Evolutionary conservation across 2,797 vertebrate genomes (phyloP).

Genomic region (Oreochromis grahami): DNA sequence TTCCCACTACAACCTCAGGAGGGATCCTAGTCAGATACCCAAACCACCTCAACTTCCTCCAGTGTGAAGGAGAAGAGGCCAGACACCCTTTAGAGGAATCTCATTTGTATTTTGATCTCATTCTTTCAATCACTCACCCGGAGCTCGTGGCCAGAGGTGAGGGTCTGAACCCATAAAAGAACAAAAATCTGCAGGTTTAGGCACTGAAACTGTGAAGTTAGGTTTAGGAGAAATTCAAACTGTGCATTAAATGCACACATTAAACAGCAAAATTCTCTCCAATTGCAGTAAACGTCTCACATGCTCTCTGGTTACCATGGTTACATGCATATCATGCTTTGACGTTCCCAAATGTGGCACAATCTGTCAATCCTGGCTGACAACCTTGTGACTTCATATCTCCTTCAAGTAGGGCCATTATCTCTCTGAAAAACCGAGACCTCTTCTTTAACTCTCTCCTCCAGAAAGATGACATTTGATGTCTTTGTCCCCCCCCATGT

Average conservation of each 20-base stretch:
- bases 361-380: background rate
- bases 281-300: background rate
- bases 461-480: background rate
- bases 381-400: too few species aligned
- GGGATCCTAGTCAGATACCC: background rate
- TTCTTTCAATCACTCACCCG: background rate
- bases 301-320: background rate
- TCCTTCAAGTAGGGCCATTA: too few species aligned
- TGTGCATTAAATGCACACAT: background rate
- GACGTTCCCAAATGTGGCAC: background rate
- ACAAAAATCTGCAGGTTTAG: background rate
- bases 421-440: too few species aligned
- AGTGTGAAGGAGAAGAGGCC: background rate
- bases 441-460: background rate
- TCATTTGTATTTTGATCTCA: background rate
- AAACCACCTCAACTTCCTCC: background rate
- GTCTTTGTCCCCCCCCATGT: background rate
- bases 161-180: background rate
- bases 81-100: background rate
- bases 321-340: background rate
- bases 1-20: background rate
- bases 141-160: background rate
- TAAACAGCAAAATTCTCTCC: background rate
- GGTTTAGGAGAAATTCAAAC: background rate
- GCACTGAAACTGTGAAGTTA: background rate